Evolutionary conservation across 2,113 vertebrate genomes (phyloP).

Genomic region (Typhlomys cinereus): DNA sequence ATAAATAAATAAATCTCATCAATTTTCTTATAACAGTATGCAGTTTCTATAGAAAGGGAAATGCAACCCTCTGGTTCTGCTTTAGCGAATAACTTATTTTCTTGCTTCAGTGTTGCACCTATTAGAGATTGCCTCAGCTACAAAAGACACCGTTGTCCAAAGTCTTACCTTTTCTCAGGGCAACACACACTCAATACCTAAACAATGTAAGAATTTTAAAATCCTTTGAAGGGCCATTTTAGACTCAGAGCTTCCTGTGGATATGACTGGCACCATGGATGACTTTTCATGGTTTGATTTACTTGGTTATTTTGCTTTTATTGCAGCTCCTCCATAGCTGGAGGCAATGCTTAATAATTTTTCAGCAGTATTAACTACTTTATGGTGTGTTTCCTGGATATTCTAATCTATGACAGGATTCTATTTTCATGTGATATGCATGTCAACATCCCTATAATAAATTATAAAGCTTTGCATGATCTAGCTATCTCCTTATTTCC

Average conservation of each 20-base stretch:
- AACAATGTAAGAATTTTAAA: background rate
- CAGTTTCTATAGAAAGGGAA: background rate
- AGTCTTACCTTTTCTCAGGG: background rate
- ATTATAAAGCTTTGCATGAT: background rate
- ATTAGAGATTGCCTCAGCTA: background rate
- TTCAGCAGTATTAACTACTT: background rate
- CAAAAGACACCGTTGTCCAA: background rate
- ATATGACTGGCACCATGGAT: background rate
- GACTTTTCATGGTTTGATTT: background rate
- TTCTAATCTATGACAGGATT: background rate
- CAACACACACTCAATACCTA: background rate
- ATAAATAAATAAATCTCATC: background rate
- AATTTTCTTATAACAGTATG: background rate
- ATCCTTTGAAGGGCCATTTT: background rate
- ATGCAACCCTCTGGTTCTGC: background rate
- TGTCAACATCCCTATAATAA: background rate
- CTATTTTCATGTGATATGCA: background rate
- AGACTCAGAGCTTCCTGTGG: background rate
- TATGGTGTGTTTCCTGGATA: background rate
- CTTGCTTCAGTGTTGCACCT: background rate
- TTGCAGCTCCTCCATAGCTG: background rate
- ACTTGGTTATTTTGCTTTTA: background rate
- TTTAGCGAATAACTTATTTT: background rate
- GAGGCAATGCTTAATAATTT: background rate
- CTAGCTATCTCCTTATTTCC: background rate